Percentiles rank a stretch among this genome's conserved stretches.
phyloP scores from a whole-genome alignment of 2,888 invertebrate genomes.

The Cephus pygmeus region DNA sequence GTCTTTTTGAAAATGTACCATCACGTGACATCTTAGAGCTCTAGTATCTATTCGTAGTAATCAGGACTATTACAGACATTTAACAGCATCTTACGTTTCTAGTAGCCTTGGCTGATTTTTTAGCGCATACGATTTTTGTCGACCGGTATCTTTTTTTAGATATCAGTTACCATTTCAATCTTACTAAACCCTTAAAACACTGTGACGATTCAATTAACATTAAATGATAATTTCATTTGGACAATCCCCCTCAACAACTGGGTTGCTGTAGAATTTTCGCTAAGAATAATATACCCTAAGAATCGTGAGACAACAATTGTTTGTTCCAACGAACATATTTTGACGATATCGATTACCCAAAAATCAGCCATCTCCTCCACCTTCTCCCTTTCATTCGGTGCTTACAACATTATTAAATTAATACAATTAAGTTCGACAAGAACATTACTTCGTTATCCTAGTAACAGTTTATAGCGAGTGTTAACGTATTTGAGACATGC shows the following conservation, averaged over 20 bases:
- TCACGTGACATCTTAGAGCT: not conserved
- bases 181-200: not conserved
- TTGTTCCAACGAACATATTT: not conserved
- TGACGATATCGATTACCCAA: not conserved
- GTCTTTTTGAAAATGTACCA: not conserved
- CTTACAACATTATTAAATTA: no score
- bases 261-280: not conserved
- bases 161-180: not conserved
- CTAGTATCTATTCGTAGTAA: not conserved
- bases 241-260: not conserved
- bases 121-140: not conserved
- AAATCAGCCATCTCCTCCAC: not conserved
- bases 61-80: conserved; percentile 6
- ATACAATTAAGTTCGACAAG: no score
- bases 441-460: no score
- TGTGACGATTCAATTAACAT: not conserved
- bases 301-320: not conserved
- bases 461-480: no score
- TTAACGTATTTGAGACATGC: no score
- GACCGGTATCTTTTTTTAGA: not conserved
- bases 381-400: no score
- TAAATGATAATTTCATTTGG: not conserved
- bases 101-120: not conserved
- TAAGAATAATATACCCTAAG: not conserved
- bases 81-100: conserved; percentile 2